Evolutionary conservation across 2,113 vertebrate species (phyloP), one percentile per base, ranked within the genome.

Genomic region (Corydoras maculifer): DNA sequence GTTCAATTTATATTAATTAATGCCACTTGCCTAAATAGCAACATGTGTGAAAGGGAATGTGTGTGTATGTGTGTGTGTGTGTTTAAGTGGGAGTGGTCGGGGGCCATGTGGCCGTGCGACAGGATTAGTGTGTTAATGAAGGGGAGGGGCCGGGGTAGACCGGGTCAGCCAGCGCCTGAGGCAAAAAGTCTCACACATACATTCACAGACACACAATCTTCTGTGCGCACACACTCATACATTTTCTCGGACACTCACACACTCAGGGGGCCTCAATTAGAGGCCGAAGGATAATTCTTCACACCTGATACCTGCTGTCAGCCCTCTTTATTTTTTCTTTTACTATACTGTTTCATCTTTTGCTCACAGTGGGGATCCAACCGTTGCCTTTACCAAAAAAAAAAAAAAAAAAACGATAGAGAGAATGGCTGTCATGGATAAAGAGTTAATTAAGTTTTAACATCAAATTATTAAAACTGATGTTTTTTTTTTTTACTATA

Each of bases 61-160:
- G 68, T 62, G 51, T 71, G 68, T 58, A 64, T 62, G 51, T 61
- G 70, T 69, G 66, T 58, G 58, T 58, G 72, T 25, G 18, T 25
- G 18, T 50, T 54, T 13, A 62, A 25, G 63, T 58, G 70, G 58
- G 70, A 70, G 71, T 68, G 68, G 68, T 72, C 62, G 72, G 66
- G 67, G 78, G 73, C 60, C 75, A 75, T 80, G 75, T 80, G 75
- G 72, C 49, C 58, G 58, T 72, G 70, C 76, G 73, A 70, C 69
- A 67, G 78, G 75, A 75, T 77, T 80, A 77, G 75, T 80, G 78
- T 80, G 77, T 80, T 77, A 77, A 77, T 80, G 75, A 77, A 72
- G 66, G 35, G 78, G 78, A 75, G 78, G 76, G 72, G 75, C 69
- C 59, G 74, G 72, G 72, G 72, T 70, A 64, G 75, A 49, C 61